Evolutionary conservation across 1,140 invertebrate species (phyloP).

Genomic region (Spodoptera litura): DNA sequence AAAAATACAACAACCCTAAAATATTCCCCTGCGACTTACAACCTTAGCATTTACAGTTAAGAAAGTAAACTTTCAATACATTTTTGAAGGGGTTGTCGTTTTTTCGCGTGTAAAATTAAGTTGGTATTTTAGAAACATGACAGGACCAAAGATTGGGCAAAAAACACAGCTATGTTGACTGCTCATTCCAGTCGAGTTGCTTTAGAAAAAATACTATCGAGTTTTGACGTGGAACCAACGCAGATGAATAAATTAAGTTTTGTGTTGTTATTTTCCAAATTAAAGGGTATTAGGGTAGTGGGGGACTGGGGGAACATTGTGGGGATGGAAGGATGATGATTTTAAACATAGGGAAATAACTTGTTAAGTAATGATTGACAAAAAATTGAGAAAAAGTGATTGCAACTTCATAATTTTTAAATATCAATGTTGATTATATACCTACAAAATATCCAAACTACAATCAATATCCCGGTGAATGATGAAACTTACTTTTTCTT

Average conservation of each 20-base stretch:
- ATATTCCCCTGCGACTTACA: background rate
- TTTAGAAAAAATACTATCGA: constrained; percentile 43
- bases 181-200: constrained; percentile 35
- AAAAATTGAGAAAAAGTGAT: no score
- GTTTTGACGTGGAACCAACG: constrained; percentile 39
- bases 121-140: constrained; percentile 32
- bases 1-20: constrained; percentile 29
- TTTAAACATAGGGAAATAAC: no score
- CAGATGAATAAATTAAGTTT: constrained; percentile 39
- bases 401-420: no score
- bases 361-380: no score
- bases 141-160: constrained; percentile 23
- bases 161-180: constrained; percentile 44
- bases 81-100: background rate
- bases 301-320: background rate
- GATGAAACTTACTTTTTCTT: no score
- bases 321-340: no score
- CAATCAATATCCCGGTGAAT: no score
- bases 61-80: background rate
- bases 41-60: constrained; percentile 9
- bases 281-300: background rate
- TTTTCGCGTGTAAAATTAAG: constrained; percentile 7
- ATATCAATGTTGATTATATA: no score
- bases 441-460: no score
- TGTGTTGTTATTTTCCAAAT: constrained; percentile 27